Evolutionary conservation across 2,113 vertebrate species (phyloP), one percentile per base, ranked within the genome.

Genomic region (Gorsachius goisagi): DNA sequence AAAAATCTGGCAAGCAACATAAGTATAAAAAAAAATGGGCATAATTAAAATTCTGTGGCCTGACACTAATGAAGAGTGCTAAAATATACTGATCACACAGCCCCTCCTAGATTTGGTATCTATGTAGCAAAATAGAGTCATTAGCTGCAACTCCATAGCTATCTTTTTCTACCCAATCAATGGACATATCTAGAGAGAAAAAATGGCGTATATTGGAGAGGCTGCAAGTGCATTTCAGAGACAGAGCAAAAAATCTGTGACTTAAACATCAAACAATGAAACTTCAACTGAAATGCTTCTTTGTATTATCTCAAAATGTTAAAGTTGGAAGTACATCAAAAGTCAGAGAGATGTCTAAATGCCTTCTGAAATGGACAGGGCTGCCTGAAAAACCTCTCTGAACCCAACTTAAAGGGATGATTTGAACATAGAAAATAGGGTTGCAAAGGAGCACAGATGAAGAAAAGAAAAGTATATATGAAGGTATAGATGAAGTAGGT

Each of bases 201-300:
- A 93, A 91, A 85, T 19, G 15, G 16, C 47, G 50, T 71, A 41
- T 85, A 77, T 28, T 84, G 79, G 56, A 77, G 47, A 81, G 47
- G 44, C 27, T 92, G n/a, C 55, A 63, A 39, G 55, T 64, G 50
- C 55, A 64, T 88, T 96, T 91, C 58, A 91, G n/a, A 95, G 52
- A 33, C 50, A 35, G 49, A 86, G 78, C 84, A 93, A 93, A 93
- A 93, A 95, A 95, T 62, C 88, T 53, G 71, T 85, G 50, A 77
- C 33, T 91, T 94, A 80, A 93, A 86, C 50, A 93, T 80, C 85
- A 93, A 93, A 85, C 85, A 64, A 66, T 75, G 89, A 90, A 81
- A 86, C 79, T 88, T 93, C 59, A 78, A 13, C 60, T 71, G 44
- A 92, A 90, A 81, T 52, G 5, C 24, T 89, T 80, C 53, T 77